Evolutionary conservation across 2,113 vertebrate genomes (phyloP).

Genomic region (Egretta garzetta): DNA sequence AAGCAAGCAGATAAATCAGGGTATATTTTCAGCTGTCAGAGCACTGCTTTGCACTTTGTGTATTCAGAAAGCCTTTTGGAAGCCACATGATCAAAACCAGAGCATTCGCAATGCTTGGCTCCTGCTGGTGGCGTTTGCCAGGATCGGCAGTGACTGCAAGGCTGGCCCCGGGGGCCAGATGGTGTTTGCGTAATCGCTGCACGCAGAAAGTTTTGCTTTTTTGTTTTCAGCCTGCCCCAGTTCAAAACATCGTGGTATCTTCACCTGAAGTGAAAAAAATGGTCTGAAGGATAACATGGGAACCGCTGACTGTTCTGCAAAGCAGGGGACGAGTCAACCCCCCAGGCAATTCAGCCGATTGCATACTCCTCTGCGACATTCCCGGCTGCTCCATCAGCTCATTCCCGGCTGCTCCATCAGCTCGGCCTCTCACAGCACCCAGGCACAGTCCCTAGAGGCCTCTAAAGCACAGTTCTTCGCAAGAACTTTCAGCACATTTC

Average conservation of each 20-base stretch:
- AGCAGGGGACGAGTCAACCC: background rate
- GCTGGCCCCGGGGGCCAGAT: background rate
- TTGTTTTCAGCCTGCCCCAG: background rate
- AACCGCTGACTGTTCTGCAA: background rate
- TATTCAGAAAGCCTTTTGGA: background rate
- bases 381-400: background rate
- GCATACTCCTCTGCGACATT: background rate
- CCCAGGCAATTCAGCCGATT: accelerated
- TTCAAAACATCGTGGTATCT: background rate
- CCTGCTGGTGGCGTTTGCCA: background rate
- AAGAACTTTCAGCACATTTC: background rate
- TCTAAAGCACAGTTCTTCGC: background rate
- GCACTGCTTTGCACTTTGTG: background rate
- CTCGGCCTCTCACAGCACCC: background rate
- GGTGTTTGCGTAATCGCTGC: background rate
- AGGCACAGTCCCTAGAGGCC: background rate
- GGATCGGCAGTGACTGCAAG: background rate
- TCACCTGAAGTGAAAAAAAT: background rate
- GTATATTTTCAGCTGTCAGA: background rate
- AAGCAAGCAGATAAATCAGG: background rate
- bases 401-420: background rate
- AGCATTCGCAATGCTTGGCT: background rate
- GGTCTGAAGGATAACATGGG: accelerated
- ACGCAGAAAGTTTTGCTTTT: background rate
- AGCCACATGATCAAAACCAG: background rate